Percentiles rank a stretch among this genome's conserved stretches.
Conservation (phyloP, 2,888 invertebrate species). For the Thyatira batis region DNA sequence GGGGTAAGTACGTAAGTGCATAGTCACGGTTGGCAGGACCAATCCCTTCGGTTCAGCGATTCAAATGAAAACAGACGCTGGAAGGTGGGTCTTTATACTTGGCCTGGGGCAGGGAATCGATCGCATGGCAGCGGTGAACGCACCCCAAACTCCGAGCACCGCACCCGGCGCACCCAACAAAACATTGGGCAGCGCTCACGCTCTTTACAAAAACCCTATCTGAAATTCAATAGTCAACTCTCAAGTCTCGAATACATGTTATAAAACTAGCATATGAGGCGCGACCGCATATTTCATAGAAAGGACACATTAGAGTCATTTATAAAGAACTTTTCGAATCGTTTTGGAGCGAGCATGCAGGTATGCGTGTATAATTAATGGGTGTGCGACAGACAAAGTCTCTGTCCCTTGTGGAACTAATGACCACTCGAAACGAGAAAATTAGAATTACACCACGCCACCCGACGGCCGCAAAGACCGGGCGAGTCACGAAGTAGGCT, state of each 20-base stretch:
- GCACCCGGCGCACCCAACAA: conserved; percentile 43
- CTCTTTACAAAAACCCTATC: conserved; percentile 51
- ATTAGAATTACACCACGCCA: conserved; percentile 55
- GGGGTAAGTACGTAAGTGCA: conserved; percentile 34
- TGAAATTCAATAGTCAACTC: conserved; percentile 50
- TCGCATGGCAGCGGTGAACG: conserved; percentile 72
- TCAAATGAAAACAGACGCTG: conserved; percentile 50
- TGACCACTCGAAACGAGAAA: conserved; percentile 77
- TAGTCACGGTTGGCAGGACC: conserved; percentile 39
- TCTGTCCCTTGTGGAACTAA: conserved; percentile 71
- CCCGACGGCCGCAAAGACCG: conserved; percentile 57
- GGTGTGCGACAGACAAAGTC: conserved; percentile 65
- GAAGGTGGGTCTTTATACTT: conserved; percentile 60
- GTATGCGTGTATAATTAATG: conserved; percentile 68
- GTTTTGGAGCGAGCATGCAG: conserved; percentile 35
- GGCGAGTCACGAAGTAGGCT: conserved; percentile 68
- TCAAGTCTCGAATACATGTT: conserved; percentile 23
- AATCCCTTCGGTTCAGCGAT: conserved; percentile 42
- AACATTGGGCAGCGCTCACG: conserved; percentile 50
- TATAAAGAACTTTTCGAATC: conserved; percentile 42
- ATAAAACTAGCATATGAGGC: conserved; percentile 16
- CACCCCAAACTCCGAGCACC: conserved; percentile 69
- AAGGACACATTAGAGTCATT: conserved; percentile 23
- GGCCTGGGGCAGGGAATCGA: conserved; percentile 71
- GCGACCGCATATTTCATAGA: conserved; percentile 15